Base-by-base conservation (phyloP, 2,888 invertebrate species). In the Xylocampa areola region DNA sequence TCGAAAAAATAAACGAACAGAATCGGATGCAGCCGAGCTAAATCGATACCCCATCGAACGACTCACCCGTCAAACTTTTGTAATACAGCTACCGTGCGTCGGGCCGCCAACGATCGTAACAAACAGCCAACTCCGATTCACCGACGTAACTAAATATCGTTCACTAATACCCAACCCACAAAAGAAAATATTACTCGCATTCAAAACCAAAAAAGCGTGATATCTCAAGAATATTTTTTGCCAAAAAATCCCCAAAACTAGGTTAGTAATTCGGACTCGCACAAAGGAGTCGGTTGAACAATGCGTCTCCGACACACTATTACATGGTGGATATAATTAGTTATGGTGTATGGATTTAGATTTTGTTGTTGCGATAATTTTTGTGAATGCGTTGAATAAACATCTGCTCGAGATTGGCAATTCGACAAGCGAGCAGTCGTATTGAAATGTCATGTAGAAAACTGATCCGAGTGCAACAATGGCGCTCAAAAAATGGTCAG, bases 271-370 rank as follows among this genome's bases (percentile, higher is more conserved):
- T 89, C 93, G 87, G 87, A 77, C 76, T 80, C 74, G 53, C 57
- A 92, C 91, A 93, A 92, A 80, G 76, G 84, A 53, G 14, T 51
- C 35, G 48, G 77, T 82, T 87, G 89, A 90, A 92, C 91, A 93
- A 91, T 86, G 73, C 76, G 19, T 59, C 79, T 50, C 73, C 82
- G 85, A 84, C 88, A 83, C 82, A 78, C 84, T 86, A 90, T 93
- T 93, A 92, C 89, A 90, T 69, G 92, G 89, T 92, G 92, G 92
- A 92, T 94, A 90, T 94, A 92, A 94, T 94, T 94, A 94, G 93
- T 85, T 91, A 92, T 94, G 94, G 93, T 93, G 90, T 87, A 91
- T 87, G 92, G 93, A 92, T 93, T 93, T 92, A 92, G 94, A 93
- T 93, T 89, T 92, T 85, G 88, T 86, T 87, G 88, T 90, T 88